Evolutionary conservation across 2,888 invertebrate genomes (phyloP).

Genomic region (Drosophila leonis): DNA sequence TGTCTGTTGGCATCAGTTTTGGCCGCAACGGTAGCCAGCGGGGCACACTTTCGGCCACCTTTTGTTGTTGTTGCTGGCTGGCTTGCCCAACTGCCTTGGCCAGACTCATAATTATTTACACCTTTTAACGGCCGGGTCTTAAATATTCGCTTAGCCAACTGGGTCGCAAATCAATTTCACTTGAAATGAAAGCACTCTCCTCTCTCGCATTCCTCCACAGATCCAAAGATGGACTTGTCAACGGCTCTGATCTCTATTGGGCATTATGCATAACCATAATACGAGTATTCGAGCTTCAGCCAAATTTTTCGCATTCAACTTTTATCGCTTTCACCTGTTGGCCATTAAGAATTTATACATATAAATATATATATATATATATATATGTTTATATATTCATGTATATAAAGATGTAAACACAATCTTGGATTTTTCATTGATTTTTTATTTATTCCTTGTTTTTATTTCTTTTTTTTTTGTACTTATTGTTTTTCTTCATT

Average conservation of each 20-base stretch:
- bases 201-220: slow-evolving; percentile 43
- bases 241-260: slow-evolving; percentile 33
- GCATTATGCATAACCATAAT: slow-evolving; percentile 49
- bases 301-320: slow-evolving; percentile 23
- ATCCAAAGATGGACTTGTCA: slow-evolving; percentile 72
- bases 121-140: slow-evolving; percentile 67
- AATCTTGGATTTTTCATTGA: slow-evolving; percentile 71
- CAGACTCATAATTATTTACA: slow-evolving; percentile 77
- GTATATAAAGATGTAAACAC: slow-evolving; percentile 28
- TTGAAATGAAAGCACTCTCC: slow-evolving; percentile 73
- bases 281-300: slow-evolving; percentile 17
- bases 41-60: slow-evolving; percentile 60
- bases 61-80: slow-evolving; percentile 37
- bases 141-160: slow-evolving; percentile 69
- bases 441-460: slow-evolving; percentile 73
- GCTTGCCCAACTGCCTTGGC: slow-evolving; percentile 40
- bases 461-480: slow-evolving; percentile 65
- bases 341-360: slow-evolving; percentile 36
- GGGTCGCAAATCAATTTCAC: slow-evolving; percentile 81
- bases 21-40: slow-evolving; percentile 63
- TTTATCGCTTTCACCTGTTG: slow-evolving; percentile 68
- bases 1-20: slow-evolving; percentile 61
- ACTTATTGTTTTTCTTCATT: slow-evolving; percentile 80
- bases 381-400: slow-evolving; percentile 4
- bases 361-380: slow-evolving; percentile 19